Conservation (phyloP, 2,113 vertebrate species). For the Microtus pennsylvanicus region DNA sequence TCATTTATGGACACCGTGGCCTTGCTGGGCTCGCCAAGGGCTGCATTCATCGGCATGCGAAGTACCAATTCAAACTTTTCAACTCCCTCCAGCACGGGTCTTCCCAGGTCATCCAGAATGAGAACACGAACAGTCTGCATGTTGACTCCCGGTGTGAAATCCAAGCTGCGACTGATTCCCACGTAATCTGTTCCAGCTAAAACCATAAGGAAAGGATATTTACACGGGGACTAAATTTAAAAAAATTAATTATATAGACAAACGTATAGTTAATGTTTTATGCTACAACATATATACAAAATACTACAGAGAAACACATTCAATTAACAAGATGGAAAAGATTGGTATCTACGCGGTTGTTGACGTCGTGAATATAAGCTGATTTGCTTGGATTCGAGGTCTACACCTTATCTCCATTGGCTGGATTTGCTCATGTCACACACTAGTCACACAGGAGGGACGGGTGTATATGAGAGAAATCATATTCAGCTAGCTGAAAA, state of each 20-base stretch:
- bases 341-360: not conserved
- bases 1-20: conserved; percentile 93
- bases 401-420: not conserved
- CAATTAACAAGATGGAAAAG: not conserved
- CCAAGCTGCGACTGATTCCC: conserved; percentile 94
- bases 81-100: conserved; percentile 93
- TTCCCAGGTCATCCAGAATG: conserved; percentile 96
- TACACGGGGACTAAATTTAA: not conserved
- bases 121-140: conserved; percentile 92
- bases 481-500: not conserved
- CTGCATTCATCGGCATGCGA: conserved; percentile 94
- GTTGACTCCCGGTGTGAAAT: conserved; percentile 94
- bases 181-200: conserved; percentile 96
- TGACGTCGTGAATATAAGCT: not conserved
- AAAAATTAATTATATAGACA: not conserved
- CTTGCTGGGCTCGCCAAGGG: conserved; percentile 93
- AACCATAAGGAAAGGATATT: not conserved
- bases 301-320: not conserved
- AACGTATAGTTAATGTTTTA: not conserved
- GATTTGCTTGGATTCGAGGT: too few species aligned
- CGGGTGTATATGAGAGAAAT: not conserved
- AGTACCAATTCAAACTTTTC: conserved; percentile 95
- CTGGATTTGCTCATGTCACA: not conserved
- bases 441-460: not conserved
- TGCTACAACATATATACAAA: not conserved